A percentile compares a stretch with the other conserved stretches of the same genome.
Conservation (phyloP, 2,888 invertebrate species). For the Tenthredo amoena region DNA sequence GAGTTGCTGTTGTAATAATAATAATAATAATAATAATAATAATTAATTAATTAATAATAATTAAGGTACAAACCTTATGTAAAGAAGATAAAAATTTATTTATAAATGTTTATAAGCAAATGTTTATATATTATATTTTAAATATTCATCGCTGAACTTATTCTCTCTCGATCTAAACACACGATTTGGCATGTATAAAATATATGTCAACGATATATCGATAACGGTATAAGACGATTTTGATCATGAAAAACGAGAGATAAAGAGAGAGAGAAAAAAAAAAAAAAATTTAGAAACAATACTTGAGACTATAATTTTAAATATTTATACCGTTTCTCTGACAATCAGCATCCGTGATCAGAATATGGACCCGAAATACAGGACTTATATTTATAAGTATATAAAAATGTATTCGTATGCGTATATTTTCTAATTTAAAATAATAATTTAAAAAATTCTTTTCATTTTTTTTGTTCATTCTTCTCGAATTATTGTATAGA, state of each 20-base stretch:
- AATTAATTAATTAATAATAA: background rate
- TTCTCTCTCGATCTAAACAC: background rate
- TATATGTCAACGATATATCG: too few species aligned
- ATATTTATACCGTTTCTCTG: background rate
- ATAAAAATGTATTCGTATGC: too few species aligned
- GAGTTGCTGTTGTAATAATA: background rate
- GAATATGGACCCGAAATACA: too few species aligned
- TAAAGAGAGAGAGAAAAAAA: background rate
- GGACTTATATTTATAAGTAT: too few species aligned
- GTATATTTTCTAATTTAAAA: too few species aligned
- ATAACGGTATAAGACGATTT: background rate
- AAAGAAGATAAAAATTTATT: background rate
- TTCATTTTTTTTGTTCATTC: background rate
- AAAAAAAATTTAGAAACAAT: background rate
- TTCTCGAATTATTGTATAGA: background rate
- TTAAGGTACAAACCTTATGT: background rate
- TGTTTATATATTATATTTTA: background rate
- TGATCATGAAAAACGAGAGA: background rate
- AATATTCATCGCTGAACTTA: background rate
- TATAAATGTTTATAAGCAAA: too few species aligned
- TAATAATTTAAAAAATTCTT: background rate
- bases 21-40: background rate
- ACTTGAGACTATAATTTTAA: background rate
- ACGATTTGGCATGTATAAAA: too few species aligned
- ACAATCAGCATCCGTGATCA: background rate